These are phyloP conservation scores for Rhabdophis nuchalis DNA, from an alignment of 2,797 vertebrate genomes.

Conservation along the genomic window DNA sequence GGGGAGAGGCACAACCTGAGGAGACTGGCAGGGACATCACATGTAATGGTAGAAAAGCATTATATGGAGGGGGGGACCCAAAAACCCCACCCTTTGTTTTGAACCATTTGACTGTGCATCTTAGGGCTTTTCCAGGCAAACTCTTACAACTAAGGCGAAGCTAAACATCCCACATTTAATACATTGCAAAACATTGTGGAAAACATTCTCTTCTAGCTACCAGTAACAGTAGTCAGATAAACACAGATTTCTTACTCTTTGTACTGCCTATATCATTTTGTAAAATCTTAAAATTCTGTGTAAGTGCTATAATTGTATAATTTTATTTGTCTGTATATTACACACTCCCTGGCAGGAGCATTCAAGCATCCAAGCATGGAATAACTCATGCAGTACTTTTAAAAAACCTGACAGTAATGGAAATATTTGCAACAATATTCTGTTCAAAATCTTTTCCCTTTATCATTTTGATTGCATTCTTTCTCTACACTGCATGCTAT, in stretches of 20 bases:
- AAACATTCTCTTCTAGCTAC: neutral
- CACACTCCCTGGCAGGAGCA: neutral
- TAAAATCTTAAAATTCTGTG: neutral
- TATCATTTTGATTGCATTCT: neutral
- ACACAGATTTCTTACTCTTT: neutral
- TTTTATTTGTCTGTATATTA: neutral
- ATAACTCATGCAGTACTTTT: neutral
- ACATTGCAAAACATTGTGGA: neutral
- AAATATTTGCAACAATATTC: neutral
- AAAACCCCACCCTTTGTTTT: conserved; percentile 68
- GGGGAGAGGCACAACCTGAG: too few relatives aligned
- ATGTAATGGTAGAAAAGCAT: neutral
- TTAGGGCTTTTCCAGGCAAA: conserved; percentile 28
- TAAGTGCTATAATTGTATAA: neutral
- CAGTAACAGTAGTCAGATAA: neutral
- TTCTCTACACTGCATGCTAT: neutral
- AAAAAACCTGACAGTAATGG: neutral
- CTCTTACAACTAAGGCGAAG: neutral
- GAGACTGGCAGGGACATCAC: neutral
- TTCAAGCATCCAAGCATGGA: neutral
- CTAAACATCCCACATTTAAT: neutral
- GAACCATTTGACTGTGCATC: conserved; percentile 61
- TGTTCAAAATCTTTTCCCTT: neutral
- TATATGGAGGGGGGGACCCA: rapidly evolving
- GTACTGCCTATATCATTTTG: too few relatives aligned